A percentile compares a stretch with the other conserved stretches of the same genome.
These are phyloP conservation scores for Triplophysa yarkandensis DNA, from an alignment of 2,797 vertebrate genomes.

Conservation along the genomic window DNA sequence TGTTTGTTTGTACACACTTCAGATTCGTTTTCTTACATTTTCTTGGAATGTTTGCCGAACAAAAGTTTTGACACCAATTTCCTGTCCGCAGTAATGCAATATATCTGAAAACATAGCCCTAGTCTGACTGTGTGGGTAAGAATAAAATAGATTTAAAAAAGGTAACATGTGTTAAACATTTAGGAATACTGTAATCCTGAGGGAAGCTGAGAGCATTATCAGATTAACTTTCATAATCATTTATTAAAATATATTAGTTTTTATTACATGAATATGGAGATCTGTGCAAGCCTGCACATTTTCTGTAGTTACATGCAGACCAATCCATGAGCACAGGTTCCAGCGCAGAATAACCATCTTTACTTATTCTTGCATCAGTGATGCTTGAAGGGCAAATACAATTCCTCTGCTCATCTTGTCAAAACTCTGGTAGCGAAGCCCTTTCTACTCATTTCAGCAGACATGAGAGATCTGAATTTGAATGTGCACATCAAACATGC, in stretches of 20 bases:
- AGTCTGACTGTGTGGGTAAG: neutral
- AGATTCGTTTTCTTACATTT: no score
- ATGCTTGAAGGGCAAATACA: conserved; percentile 44
- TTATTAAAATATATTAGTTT: neutral
- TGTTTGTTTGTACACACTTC: no score
- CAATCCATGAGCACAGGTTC: neutral
- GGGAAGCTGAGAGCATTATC: neutral
- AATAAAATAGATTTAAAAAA: conserved; percentile 13
- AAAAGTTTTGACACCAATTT: no score
- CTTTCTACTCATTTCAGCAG: conserved; percentile 30
- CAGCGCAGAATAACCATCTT: conserved; percentile 12
- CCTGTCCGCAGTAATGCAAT: no score
- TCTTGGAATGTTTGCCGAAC: no score
- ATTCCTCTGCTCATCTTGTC: conserved; percentile 44
- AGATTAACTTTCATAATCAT: neutral
- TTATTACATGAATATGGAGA: neutral
- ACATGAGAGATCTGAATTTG: conserved; percentile 41
- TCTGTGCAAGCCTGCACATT: neutral
- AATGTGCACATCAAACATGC: conserved; percentile 45
- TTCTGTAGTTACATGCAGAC: neutral
- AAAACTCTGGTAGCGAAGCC: conserved; percentile 23
- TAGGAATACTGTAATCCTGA: neutral
- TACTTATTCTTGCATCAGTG: conserved; percentile 36
- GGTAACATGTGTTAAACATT: neutral
- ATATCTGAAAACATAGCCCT: no score